These are phyloP conservation scores for Pogona vitticeps DNA, from an alignment of 2,113 vertebrate genomes.

Conservation along the genomic window DNA sequence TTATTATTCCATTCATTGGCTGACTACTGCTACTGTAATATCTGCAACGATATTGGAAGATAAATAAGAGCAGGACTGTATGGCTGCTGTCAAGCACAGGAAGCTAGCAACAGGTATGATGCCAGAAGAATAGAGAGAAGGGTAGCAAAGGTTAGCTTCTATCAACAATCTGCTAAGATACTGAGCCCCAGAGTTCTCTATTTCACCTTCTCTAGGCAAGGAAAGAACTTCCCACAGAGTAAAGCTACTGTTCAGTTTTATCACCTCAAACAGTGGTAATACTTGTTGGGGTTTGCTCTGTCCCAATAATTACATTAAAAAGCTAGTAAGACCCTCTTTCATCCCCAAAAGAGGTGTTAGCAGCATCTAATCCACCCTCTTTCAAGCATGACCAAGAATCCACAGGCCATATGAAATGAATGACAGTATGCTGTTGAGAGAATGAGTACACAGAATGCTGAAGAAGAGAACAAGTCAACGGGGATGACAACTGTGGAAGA, in stretches of 20 bases:
- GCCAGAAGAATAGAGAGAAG: neutral
- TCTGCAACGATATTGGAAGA: slow-evolving; percentile 3
- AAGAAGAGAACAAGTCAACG: neutral
- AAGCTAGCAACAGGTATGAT: neutral
- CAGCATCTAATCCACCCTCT: neutral
- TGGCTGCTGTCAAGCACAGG: neutral
- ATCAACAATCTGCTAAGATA: neutral
- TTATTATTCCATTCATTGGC: slow-evolving; percentile 18
- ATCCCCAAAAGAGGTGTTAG: neutral
- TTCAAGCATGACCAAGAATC: neutral
- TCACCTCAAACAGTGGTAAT: neutral
- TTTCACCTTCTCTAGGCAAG: neutral
- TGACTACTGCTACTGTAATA: neutral
- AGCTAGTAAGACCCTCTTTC: neutral
- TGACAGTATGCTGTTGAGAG: no score
- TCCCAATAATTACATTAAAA: neutral
- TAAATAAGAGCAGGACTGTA: neutral
- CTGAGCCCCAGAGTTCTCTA: neutral
- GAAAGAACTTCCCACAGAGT: neutral
- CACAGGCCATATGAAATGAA: neutral
- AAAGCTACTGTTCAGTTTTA: neutral
- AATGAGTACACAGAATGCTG: neutral
- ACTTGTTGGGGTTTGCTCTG: neutral
- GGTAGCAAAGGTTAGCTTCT: neutral
- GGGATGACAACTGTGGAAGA: neutral